Percentiles rank a stretch among this genome's conserved stretches.
phyloP scores from a whole-genome alignment of 2,113 vertebrate genomes.

The Antennarius striatus region DNA sequence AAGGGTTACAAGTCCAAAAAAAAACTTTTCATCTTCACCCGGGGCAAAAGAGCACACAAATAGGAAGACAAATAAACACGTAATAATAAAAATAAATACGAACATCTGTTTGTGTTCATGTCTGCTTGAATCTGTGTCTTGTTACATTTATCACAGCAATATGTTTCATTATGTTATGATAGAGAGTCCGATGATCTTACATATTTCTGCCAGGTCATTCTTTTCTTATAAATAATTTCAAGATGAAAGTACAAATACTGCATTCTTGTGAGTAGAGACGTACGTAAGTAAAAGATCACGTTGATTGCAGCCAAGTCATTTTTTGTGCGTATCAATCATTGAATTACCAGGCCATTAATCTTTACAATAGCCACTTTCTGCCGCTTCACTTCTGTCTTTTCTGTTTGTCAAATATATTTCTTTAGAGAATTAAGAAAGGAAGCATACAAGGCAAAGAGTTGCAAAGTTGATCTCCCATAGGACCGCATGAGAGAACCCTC shows the following conservation, averaged over 20 bases:
- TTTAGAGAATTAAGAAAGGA: slow-evolving; percentile 62
- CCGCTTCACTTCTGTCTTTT: slow-evolving; percentile 10
- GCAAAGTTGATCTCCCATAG: slow-evolving; percentile 64
- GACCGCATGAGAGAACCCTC: slow-evolving; percentile 58
- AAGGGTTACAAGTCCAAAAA: slow-evolving; percentile 78
- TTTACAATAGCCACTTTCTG: slow-evolving; percentile 35
- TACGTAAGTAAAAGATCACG: too few species aligned
- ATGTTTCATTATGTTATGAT: neutral
- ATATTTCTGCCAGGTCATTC: neutral
- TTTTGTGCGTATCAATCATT: slow-evolving; percentile 5
- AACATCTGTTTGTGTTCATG: slow-evolving; percentile 5
- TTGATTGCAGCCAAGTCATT: neutral
- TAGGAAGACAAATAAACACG: slow-evolving; percentile 33
- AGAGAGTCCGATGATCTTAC: neutral
- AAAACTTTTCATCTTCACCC: slow-evolving; percentile 81
- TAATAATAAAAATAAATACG: slow-evolving; percentile 5
- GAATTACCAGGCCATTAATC: slow-evolving; percentile 7
- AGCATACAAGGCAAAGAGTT: slow-evolving; percentile 55
- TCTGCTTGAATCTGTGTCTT: slow-evolving; percentile 7
- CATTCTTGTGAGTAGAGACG: neutral
- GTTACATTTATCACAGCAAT: slow-evolving; percentile 14
- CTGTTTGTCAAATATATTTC: slow-evolving; percentile 46
- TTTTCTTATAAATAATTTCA: neutral
- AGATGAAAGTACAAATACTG: neutral
- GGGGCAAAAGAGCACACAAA: slow-evolving; percentile 56